phyloP scores from a whole-genome alignment of 1,140 invertebrate species.

The Zaprionus vittiger region DNA sequence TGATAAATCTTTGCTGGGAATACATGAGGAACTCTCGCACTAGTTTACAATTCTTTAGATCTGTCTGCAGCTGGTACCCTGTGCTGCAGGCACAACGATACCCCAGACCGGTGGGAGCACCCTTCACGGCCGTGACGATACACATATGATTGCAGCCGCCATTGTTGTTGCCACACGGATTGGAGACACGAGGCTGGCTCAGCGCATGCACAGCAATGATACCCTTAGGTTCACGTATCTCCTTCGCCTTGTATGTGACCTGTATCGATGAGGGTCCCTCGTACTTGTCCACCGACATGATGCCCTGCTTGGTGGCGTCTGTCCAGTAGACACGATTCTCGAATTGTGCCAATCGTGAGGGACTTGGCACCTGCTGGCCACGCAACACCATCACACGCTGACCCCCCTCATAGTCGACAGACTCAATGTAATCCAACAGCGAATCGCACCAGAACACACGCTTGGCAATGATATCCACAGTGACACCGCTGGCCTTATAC shows the following conservation, averaged over 20 bases:
- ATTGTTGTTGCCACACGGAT: slow-evolving; percentile 96
- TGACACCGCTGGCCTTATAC: slow-evolving; percentile 94
- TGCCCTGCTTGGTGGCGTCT: slow-evolving; percentile 97
- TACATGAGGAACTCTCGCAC: slow-evolving; percentile 98
- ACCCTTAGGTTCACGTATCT: slow-evolving; percentile 92
- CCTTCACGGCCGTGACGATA: slow-evolving; percentile 92
- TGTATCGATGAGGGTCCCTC: slow-evolving; percentile 90
- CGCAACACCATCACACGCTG: slow-evolving; percentile 91
- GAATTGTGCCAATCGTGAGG: slow-evolving; percentile 93
- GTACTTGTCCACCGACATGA: slow-evolving; percentile 96
- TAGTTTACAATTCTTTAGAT: slow-evolving; percentile 93
- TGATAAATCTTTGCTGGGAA: slow-evolving; percentile 98
- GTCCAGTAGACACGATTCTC: slow-evolving; percentile 98
- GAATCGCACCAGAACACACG: slow-evolving; percentile 98
- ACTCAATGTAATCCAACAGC: slow-evolving; percentile 98
- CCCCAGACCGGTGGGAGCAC: slow-evolving; percentile 91
- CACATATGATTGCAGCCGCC: slow-evolving; percentile 98
- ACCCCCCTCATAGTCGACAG: slow-evolving; percentile 96
- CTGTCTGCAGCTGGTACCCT: slow-evolving; percentile 91
- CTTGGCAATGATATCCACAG: slow-evolving; percentile 93
- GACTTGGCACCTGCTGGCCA: slow-evolving; percentile 94
- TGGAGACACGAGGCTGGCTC: slow-evolving; percentile 90
- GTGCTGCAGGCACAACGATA: slow-evolving; percentile 97
- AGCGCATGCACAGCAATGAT: slow-evolving; percentile 92
- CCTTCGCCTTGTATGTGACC: slow-evolving; percentile 91